Percentiles rank a stretch among this genome's conserved stretches.
Evolutionary conservation across 2,888 invertebrate genomes (phyloP).

Genomic region (Cheilosia vulpina): DNA sequence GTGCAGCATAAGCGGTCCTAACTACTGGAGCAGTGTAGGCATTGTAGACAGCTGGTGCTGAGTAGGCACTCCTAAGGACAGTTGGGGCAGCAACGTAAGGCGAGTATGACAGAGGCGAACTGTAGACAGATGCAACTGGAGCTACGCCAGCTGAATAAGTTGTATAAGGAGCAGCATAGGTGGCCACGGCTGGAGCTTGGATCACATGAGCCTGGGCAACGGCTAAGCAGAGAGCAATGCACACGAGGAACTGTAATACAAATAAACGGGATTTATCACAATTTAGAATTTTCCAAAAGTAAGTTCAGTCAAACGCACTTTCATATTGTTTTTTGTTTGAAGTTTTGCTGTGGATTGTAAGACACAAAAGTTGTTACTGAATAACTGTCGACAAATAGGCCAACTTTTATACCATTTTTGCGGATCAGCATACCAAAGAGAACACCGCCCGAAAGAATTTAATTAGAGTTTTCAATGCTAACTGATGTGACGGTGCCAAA

Average conservation of each 20-base stretch:
- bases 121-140: conserved; percentile 59
- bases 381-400: not conserved
- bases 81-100: conserved; percentile 34
- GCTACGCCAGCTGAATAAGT: conserved; percentile 38
- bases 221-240: conserved; percentile 54
- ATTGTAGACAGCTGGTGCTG: conserved; percentile 33
- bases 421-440: not conserved
- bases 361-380: conserved; percentile 30
- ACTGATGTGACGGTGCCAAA: no score
- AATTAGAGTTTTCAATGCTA: no score
- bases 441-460: no score
- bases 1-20: conserved; percentile 21
- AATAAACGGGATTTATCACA: no score
- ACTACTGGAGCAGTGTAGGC: conserved; percentile 28
- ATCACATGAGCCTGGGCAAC: conserved; percentile 53
- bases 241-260: conserved; percentile 40
- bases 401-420: conserved; percentile 40
- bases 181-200: conserved; percentile 21
- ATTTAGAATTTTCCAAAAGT: no score
- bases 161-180: conserved; percentile 43
- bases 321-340: conserved; percentile 29
- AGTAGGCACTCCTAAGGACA: conserved; percentile 34
- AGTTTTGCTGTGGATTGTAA: not conserved
- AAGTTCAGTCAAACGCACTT: conserved; percentile 10
- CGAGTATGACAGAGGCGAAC: conserved; percentile 37